These are phyloP conservation scores for Mixornis gularis DNA, from an alignment of 2,113 vertebrate genomes.

Conservation along the genomic window DNA sequence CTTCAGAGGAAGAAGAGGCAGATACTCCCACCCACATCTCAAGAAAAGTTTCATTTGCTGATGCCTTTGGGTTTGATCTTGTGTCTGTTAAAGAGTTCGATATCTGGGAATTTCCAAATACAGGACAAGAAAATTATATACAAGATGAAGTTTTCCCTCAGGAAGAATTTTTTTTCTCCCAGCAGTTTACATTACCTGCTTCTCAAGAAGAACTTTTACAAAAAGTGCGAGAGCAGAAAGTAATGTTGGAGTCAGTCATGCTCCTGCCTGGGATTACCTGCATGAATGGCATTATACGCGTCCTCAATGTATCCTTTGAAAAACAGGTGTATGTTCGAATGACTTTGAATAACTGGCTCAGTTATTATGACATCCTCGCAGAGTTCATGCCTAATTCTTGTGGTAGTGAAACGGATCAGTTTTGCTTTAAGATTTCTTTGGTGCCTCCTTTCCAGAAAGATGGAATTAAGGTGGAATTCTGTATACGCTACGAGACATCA, in stretches of 20 bases:
- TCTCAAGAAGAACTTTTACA: conserved; percentile 79
- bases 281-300: conserved; percentile 84
- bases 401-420: conserved; percentile 86
- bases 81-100: conserved; percentile 94
- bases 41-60: conserved; percentile 95
- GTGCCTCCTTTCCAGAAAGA: conserved; percentile 80
- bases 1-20: conserved; percentile 78
- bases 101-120: conserved; percentile 66
- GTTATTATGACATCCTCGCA: conserved; percentile 84
- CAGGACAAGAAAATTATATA: conserved; percentile 24
- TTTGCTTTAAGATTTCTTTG: conserved; percentile 84
- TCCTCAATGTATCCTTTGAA: conserved; percentile 88
- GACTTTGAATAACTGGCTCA: conserved; percentile 84
- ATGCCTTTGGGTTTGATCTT: conserved; percentile 90
- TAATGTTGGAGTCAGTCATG: conserved; percentile 82
- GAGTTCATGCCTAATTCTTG: conserved; percentile 90
- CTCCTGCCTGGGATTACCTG: conserved; percentile 77
- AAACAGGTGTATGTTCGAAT: conserved; percentile 85
- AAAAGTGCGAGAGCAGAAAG: conserved; percentile 79
- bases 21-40: conserved; percentile 59
- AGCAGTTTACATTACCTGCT: conserved; percentile 78
- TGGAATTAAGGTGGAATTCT: conserved; percentile 86
- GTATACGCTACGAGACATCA: conserved; percentile 88
- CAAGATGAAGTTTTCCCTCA: conserved; percentile 51
- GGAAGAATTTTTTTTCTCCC: conserved; percentile 82